These are phyloP conservation scores for Forbesichthys papilliferus DNA, from an alignment of 2,113 vertebrate genomes.

Conservation along the genomic window DNA sequence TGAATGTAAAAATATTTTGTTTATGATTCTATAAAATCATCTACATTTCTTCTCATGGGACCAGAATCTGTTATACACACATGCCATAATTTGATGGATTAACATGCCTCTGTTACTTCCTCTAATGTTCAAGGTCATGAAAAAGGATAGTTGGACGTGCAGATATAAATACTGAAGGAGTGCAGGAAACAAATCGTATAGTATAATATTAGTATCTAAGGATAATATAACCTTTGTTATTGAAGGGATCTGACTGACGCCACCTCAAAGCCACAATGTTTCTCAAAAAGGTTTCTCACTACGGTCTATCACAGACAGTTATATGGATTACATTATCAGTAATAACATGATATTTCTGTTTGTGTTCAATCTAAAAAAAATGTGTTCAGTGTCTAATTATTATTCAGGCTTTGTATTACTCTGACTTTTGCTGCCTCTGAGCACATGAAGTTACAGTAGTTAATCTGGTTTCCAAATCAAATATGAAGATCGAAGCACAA, in stretches of 20 bases:
- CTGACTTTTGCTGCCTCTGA: not conserved
- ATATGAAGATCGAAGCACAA: slow-evolving; percentile 67
- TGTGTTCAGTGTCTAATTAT: not conserved
- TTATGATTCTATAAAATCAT: too few relatives aligned
- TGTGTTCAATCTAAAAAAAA: slow-evolving; percentile 6
- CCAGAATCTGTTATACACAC: not conserved
- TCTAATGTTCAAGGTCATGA: slow-evolving; percentile 9
- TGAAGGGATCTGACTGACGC: not conserved
- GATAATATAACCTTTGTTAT: slow-evolving; percentile 1
- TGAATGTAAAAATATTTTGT: too few relatives aligned
- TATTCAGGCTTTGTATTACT: not conserved
- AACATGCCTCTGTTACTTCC: not conserved
- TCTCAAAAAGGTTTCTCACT: slow-evolving; percentile 4
- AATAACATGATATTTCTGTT: not conserved
- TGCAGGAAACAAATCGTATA: not conserved
- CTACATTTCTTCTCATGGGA: too few relatives aligned
- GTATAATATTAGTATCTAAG: not conserved
- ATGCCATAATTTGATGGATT: slow-evolving; percentile 40
- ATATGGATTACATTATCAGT: not conserved
- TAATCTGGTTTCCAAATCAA: slow-evolving; percentile 30
- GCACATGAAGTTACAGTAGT: slow-evolving; percentile 2
- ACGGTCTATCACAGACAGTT: not conserved
- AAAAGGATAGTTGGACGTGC: slow-evolving; percentile 21
- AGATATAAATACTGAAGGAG: slow-evolving; percentile 5
- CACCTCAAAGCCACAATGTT: slow-evolving; percentile 5